Base-by-base conservation (phyloP, 2,888 invertebrate species). In the Scaptomyza polygonia region DNA sequence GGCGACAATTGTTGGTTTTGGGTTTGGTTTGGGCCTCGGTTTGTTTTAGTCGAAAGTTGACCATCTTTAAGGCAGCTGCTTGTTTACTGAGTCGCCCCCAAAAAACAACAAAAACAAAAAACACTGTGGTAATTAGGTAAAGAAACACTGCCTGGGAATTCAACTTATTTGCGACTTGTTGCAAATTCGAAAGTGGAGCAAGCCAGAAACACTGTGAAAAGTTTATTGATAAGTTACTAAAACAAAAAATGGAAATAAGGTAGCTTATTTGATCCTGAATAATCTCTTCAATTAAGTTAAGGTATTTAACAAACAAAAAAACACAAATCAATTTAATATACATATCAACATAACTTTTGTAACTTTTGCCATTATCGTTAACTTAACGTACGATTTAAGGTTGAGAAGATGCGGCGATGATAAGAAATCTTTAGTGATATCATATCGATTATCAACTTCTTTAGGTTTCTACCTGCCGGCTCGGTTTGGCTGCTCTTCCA, bases 1-100 rank as follows among this genome's bases (percentile, higher is more conserved):
- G 84, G 81, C 86, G 86, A 86, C 82, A 82, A 84, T 82, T 86
- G 82, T 84, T 56, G 80, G 78, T 73, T 78, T 49, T 51, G 52
- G n/a, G 78, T 73, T 78, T 49, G 47, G 52, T 12, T 11, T 16
- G 30, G 11, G 45, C 7, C 36, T 36, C 3, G 27, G 12, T 44
- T 44, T 39, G n/a, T 6, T 18, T 27, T 29, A 40, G 36, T 57
- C 53, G 73, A 73, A 79, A 79, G 73, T 77, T 65, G 45, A 21
- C 43, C 56, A 65, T 21, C 47, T 29, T 32, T 48, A 5, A 30
- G 32, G 47, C 80, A 76, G 77, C 71, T 83, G 79, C 56, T 53
- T 63, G 61, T 49, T 65, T 61, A 59, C 27, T 40, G 27, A 30
- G 49, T 57, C 6, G 8, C 34, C 59, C 43, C 27, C 21, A 16